Evolutionary conservation across 2,888 invertebrate species (phyloP).

Genomic region (Danaus chrysippus): DNA sequence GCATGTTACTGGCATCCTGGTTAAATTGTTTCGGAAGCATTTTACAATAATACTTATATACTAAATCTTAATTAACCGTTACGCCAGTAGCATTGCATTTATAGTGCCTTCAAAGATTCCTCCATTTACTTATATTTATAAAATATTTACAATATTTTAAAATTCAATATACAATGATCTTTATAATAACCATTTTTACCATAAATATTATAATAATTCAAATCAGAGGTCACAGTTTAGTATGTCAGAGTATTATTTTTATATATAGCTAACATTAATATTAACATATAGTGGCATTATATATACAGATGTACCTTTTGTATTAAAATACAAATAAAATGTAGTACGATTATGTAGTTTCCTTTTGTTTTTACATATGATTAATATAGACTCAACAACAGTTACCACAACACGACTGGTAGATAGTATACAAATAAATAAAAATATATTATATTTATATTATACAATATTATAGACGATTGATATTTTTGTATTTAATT

Average conservation of each 20-base stretch:
- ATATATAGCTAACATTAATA: too few species aligned
- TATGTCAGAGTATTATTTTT: too few species aligned
- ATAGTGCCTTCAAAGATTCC: neutral
- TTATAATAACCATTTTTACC: too few species aligned
- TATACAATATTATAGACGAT: neutral
- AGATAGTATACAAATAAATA: too few species aligned
- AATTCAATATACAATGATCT: neutral
- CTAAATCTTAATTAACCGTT: neutral
- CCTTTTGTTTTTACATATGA: too few species aligned
- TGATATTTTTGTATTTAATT: neutral
- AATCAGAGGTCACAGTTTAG: too few species aligned
- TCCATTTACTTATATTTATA: neutral
- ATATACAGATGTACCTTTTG: too few species aligned
- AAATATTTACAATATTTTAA: neutral
- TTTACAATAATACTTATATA: neutral
- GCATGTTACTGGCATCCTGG: slow-evolving; percentile 8
- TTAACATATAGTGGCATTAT: too few species aligned
- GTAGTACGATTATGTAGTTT: too few species aligned
- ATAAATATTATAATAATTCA: too few species aligned
- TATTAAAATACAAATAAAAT: too few species aligned
- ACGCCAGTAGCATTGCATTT: slow-evolving; percentile 8
- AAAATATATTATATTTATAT: too few species aligned
- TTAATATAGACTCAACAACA: neutral
- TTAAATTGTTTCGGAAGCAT: neutral
- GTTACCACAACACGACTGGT: neutral